Base-by-base conservation (phyloP, 2,888 invertebrate species). In the Rhabditoides inermis region DNA sequence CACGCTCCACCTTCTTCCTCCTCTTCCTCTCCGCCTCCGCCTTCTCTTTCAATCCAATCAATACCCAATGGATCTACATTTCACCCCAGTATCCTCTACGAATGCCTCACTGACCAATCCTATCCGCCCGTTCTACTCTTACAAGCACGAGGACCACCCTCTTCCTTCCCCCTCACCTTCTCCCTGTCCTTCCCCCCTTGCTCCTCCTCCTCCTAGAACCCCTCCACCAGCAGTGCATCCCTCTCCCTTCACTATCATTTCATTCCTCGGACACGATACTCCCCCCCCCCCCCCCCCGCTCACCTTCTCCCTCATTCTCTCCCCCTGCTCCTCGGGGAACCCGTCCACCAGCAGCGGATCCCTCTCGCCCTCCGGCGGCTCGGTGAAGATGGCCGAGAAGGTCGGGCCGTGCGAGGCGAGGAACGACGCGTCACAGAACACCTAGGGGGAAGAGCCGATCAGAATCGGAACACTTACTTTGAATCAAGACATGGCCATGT, bases 341-440 rank as follows among this genome's bases (percentile, higher is more conserved):
- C 32, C 49, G 7, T 40, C 41, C 25, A 41, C 49, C 35, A 47
- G 49, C 25, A 72, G 53, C 7, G 62, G 62, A 53, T 74, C 74
- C 4, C 20, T 27, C 25, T 60, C 57, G 4, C 63, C 68, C 20
- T 48, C 54, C 5, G 50, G 47, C 2, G 74, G 73, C 15, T 65
- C 63, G 7, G 68, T 63, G 57, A 74, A 74, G 22, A 74, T 63
- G n/a, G 61, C 55, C 23, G 60, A 59, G 47, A 74, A 74, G 18
- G 69, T 69, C 3, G 58, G 45, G 25, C 60, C 58, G 27, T 66
- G 55, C 12, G 57, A 54, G 12, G 72, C 59, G 7, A 65, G 53
- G 52, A 73, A 74, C 6, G 58, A 45, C 2, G 72, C 53, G 32
- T 69, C 62, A 41, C 70, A 59, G 55, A 74, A 74, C 10, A 74